phyloP scores from a whole-genome alignment of 2,888 invertebrate genomes.

The Aelia acuminata region DNA sequence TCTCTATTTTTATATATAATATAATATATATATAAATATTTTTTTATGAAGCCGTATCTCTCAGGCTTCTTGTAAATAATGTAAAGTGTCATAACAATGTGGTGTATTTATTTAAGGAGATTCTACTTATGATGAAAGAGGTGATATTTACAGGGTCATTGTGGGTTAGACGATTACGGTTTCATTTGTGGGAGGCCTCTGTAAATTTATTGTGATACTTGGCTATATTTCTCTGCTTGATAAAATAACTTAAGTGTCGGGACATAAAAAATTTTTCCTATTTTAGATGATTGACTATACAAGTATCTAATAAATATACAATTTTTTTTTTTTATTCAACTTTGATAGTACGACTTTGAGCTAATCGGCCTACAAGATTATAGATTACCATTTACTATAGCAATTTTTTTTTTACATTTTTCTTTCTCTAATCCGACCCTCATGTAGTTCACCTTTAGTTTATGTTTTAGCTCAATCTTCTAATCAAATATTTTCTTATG shows the following conservation, averaged over 20 bases:
- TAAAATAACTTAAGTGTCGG: background rate
- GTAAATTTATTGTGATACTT: slow-evolving; percentile 57
- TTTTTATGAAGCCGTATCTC: slow-evolving; percentile 8
- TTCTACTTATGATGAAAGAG: slow-evolving; percentile 18
- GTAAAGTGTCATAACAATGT: slow-evolving; percentile 63
- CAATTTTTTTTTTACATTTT: background rate
- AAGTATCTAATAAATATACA: background rate
- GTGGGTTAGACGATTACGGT: background rate
- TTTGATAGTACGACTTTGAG: background rate
- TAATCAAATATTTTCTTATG: slow-evolving; percentile 57
- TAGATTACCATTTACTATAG: background rate
- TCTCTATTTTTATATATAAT: background rate
- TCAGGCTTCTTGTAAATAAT: slow-evolving; percentile 61
- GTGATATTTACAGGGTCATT: slow-evolving; percentile 48
- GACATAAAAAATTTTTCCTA: background rate
- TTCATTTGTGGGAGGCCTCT: slow-evolving; percentile 5
- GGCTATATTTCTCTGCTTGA: background rate
- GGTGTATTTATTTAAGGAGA: slow-evolving; percentile 55
- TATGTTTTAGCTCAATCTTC: slow-evolving; percentile 45
- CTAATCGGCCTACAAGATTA: background rate
- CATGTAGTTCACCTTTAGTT: slow-evolving; percentile 20
- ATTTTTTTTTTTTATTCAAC: background rate
- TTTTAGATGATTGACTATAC: background rate
- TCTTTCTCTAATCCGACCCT: slow-evolving; percentile 2
- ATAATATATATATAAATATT: slow-evolving; percentile 35